Conservation (phyloP, 2,888 invertebrate genomes). For the Hemaris fuciformis region DNA sequence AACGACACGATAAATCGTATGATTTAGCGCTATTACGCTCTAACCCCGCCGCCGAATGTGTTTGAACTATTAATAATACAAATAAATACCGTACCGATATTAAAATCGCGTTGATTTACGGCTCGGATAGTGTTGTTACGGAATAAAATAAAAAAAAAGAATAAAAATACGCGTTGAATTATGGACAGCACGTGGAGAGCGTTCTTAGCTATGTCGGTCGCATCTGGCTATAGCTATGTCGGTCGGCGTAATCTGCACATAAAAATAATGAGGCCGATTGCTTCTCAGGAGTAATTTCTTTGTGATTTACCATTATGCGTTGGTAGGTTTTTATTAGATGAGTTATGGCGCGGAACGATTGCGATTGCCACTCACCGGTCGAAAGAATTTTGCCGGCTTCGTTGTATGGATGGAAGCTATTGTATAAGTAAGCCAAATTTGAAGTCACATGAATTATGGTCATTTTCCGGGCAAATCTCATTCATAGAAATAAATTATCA, state of each 20-base stretch:
- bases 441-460: too few species aligned
- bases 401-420: too few species aligned
- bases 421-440: too few species aligned
- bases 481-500: too few species aligned
- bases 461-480: too few species aligned
- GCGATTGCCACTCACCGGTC: too few species aligned
- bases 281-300: neutral
- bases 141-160: neutral
- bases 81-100: conserved; percentile 24
- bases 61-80: conserved; percentile 28
- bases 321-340: too few species aligned
- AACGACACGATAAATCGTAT: neutral
- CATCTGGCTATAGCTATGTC: too few species aligned
- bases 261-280: neutral
- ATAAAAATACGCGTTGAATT: conserved; percentile 20
- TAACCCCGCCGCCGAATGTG: neutral
- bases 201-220: too few species aligned
- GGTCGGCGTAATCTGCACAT: neutral
- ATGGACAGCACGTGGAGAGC: conserved; percentile 28
- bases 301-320: neutral
- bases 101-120: conserved; percentile 29
- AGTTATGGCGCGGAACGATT: too few species aligned
- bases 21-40: neutral
- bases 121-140: conserved; percentile 20
- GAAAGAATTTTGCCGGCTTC: too few species aligned